A percentile compares a stretch with the other conserved stretches of the same genome.
phyloP scores from a whole-genome alignment of 2,888 invertebrate genomes.

The Callimorpha dominula region DNA sequence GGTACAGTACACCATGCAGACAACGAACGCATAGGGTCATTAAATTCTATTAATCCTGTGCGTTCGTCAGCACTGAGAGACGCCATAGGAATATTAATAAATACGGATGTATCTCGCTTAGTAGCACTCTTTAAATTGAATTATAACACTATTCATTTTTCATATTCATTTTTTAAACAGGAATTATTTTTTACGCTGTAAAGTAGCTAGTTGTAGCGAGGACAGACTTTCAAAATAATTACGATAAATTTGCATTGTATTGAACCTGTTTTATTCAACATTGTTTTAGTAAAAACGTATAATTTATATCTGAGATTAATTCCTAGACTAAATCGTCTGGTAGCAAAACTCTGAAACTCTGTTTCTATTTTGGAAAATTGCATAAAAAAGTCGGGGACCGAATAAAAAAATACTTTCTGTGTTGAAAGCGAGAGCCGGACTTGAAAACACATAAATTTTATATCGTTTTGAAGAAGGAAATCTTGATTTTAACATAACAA shows the following conservation, averaged over 20 bases:
- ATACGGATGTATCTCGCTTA: neutral
- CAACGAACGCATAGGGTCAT: neutral
- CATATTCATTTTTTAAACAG: conserved; percentile 2
- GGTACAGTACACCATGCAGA: too few species aligned
- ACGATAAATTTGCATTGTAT: neutral
- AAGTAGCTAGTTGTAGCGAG: neutral
- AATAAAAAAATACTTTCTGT: neutral
- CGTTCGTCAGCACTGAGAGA: neutral
- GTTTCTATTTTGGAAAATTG: too few species aligned
- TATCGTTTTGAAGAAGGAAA: neutral
- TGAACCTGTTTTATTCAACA: neutral
- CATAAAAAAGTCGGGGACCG: neutral
- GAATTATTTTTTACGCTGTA: neutral
- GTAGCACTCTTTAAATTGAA: neutral
- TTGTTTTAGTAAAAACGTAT: neutral
- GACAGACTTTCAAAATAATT: conserved; percentile 9
- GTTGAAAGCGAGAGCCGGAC: neutral
- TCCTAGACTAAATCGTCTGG: too few species aligned
- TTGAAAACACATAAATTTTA: neutral
- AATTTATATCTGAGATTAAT: neutral
- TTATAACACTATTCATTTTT: neutral
- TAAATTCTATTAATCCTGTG: neutral
- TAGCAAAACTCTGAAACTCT: too few species aligned
- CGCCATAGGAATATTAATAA: neutral
- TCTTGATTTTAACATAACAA: neutral